phyloP scores from a whole-genome alignment of 1,140 invertebrate species.

The Micrasema minimum region DNA sequence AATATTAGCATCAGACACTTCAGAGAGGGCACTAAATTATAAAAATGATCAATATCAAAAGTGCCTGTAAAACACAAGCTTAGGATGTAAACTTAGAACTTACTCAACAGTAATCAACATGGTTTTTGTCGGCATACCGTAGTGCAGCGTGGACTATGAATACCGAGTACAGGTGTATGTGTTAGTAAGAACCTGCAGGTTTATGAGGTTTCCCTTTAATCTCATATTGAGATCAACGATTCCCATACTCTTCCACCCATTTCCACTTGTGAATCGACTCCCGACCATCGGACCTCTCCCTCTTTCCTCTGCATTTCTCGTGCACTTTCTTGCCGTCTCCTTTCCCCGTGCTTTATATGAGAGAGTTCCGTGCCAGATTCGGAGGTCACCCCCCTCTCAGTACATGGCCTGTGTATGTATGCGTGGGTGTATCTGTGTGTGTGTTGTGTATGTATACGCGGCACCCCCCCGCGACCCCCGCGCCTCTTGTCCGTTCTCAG shows the following conservation, averaged over 20 bases:
- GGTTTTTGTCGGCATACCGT: no score
- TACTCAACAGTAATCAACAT: no score
- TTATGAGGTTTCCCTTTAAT: slow-evolving; percentile 16
- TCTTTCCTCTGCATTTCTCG: slow-evolving; percentile 6
- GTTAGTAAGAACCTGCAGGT: neutral
- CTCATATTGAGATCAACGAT: slow-evolving; percentile 18
- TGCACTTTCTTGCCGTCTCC: slow-evolving; percentile 15
- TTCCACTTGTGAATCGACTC: slow-evolving; percentile 18
- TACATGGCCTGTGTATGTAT: no score
- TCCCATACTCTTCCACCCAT: slow-evolving; percentile 28
- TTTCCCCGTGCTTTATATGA: slow-evolving; percentile 5
- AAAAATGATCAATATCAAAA: no score
- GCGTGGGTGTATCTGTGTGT: no score
- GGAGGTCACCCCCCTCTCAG: slow-evolving; percentile 28
- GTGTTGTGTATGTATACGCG: no score
- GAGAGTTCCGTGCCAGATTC: slow-evolving; percentile 37
- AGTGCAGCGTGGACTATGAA: no score
- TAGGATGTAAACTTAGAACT: no score
- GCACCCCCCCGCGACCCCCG: neutral
- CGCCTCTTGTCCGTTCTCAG: slow-evolving; percentile 2
- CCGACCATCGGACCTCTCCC: slow-evolving; percentile 3
- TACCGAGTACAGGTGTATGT: no score
- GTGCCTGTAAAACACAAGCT: no score
- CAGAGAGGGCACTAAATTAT: no score
- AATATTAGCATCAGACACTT: no score